Percentiles rank a stretch among this genome's conserved stretches.
Conservation (phyloP, 2,797 vertebrate genomes). For the Molossus alvarezi region DNA sequence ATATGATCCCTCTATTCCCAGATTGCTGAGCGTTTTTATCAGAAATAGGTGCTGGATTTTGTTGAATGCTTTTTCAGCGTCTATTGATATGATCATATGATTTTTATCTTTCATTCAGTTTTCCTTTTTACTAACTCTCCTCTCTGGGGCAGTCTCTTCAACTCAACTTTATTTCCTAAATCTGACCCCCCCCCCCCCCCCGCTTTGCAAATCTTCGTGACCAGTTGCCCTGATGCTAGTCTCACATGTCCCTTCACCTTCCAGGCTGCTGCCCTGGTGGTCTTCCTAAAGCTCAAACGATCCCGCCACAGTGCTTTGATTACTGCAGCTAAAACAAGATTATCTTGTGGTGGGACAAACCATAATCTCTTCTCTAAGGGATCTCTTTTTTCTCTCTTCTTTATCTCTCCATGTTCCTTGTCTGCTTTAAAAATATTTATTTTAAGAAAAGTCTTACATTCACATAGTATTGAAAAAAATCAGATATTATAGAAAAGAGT, state of each 20-base stretch:
- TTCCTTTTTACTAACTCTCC: constrained; percentile 12
- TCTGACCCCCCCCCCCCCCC: not conserved
- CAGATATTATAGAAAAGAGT: constrained; percentile 16
- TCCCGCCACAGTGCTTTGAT: not conserved
- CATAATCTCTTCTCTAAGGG: not conserved
- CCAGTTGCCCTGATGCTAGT: not conserved
- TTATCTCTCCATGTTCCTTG: not conserved
- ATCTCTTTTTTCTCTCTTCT: not conserved
- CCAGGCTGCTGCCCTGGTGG: not conserved
- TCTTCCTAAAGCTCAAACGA: constrained; percentile 5
- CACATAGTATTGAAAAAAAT: not conserved
- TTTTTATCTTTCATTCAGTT: not conserved
- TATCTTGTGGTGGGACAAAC: not conserved
- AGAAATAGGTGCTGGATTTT: no score
- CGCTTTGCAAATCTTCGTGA: constrained; percentile 13
- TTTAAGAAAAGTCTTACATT: constrained; percentile 13
- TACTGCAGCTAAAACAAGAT: not conserved
- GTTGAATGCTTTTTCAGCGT: no score
- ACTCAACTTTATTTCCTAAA: not conserved
- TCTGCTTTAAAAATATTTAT: constrained; percentile 39
- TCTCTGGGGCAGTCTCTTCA: not conserved
- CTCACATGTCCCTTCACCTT: not conserved
- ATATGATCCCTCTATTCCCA: no score
- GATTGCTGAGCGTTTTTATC: no score
- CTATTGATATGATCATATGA: no score